Base-by-base conservation (phyloP, 2,113 vertebrate species). In the Ammospiza nelsoni region DNA sequence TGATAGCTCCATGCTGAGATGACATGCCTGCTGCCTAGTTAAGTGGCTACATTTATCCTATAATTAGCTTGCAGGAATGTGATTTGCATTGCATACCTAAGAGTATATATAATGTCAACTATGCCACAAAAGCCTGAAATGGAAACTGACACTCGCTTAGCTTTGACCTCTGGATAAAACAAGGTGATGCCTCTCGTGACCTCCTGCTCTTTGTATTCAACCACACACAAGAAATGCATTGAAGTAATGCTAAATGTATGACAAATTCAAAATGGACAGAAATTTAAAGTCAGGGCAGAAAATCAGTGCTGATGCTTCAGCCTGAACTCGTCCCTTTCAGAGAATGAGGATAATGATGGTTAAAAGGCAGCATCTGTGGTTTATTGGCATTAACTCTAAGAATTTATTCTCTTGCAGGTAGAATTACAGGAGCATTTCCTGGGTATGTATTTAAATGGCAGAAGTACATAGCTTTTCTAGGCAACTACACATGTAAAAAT, bases 61-160 rank as follows among this genome's bases (percentile, higher is more conserved):
- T 98, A 98, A 98, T 98, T 98, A 98, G 98, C 97, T 98, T 95
- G 95, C 94, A 96, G 96, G 97, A 98, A 98, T 98, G 98, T 93
- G 94, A 97, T 98, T 97, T 97, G 96, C 98, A 98, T 97, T 96
- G 97, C 96, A 96, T 91, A 95, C 94, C 96, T 96, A 96, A 92
- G 90, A 97, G 94, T 90, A 87, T 78, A 94, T 96, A 94, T 94
- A 94, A 96, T 95, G 92, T 95, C 96, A 96, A 97, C 92, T 95
- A 93, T 93, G 92, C 85, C 67, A 91, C 95, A 96, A 95, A 91
- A 96, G 94, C 97, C 95, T 92, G 88, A 94, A 93, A 96, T 96
- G 95, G 94, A 97, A 97, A 94, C 74, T 58, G 93, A 96, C 95
- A 92, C 93, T 97, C 90, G 93, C 87, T 96, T 63, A 93, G 88